Base-by-base conservation (phyloP, 1,140 invertebrate genomes). In the Papilio machaon region DNA sequence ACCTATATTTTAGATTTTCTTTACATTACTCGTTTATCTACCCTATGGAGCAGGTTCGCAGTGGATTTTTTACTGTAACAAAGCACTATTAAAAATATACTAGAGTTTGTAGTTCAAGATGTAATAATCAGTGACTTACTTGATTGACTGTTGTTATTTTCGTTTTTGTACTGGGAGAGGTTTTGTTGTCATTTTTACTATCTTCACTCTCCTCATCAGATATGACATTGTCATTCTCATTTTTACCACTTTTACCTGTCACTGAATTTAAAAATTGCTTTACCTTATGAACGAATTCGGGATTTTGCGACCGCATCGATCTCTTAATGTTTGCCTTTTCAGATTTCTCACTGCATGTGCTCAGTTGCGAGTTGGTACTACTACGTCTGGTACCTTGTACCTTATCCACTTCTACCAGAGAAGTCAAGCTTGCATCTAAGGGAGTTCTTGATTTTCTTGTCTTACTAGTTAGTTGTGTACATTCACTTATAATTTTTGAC, bases 241-340 rank as follows among this genome's bases (percentile, higher is more conserved):
- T 19, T 82, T 91, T 90, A 67, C 85, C 84, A 81, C 80, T 73
- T 82, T 91, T 95, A 46, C 92, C 88, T 58, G 91, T 90, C 0
- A 95, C 92, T 60, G 92, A 94, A 83, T 95, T 95, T 1, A 96
- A 86, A 84, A 96, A 96, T 75, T 95, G 95, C 74, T 92, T 95
- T 35, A 96, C 95, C 84, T 96, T 96, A 67, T 93, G 92, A 0
- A 95, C 95, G 92, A 96, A 96, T 54, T 96, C 96, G 30, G 95
- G 94, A 87, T 96, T 96, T 85, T 95, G 94, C 23, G 95, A 96
- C 67, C 95, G 87, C 90, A 96, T 95, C 2, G 93, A 94, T 58
- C 94, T 87, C 80, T 94, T 95, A 9, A 86, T 73, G 10, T 81
- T 80, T n/a, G 80, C 79, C 46, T 92, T 92, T 2, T 94, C 90